A percentile compares a stretch with the other conserved stretches of the same genome.
Conservation (phyloP, 1,140 invertebrate genomes). For the Scaptomyza hsui region DNA sequence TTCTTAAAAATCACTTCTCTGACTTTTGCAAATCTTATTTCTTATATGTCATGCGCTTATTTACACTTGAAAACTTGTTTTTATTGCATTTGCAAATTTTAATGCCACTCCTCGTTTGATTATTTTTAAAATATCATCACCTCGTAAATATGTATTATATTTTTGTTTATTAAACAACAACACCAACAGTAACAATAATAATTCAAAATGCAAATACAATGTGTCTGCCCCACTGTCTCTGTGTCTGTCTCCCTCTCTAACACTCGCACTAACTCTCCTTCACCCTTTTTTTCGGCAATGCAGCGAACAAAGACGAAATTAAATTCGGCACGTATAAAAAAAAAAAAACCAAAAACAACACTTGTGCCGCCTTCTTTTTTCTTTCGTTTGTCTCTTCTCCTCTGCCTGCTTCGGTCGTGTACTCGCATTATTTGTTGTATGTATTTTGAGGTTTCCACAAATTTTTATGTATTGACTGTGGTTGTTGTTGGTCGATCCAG, state of each 20-base stretch:
- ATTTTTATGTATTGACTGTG: conserved; percentile 63
- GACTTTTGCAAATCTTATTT: background rate
- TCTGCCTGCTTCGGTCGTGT: background rate
- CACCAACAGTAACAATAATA: conserved; percentile 43
- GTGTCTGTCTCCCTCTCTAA: background rate
- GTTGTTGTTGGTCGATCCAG: conserved; percentile 50
- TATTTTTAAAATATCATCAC: conserved; percentile 43
- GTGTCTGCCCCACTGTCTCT: conserved; percentile 19
- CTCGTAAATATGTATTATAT: conserved; percentile 44
- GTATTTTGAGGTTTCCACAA: conserved; percentile 65
- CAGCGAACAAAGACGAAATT: conserved; percentile 48
- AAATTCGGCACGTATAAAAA: conserved; percentile 50
- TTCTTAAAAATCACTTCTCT: background rate
- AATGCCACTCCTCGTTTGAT: conserved; percentile 46
- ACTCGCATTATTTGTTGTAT: conserved; percentile 39
- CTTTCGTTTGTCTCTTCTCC: conserved; percentile 18
- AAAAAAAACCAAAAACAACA: conserved; percentile 42
- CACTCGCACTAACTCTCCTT: background rate
- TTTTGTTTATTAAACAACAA: conserved; percentile 47
- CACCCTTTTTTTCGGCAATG: conserved; percentile 12
- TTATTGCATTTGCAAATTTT: conserved; percentile 14
- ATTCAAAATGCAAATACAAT: conserved; percentile 40
- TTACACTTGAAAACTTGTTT: conserved; percentile 52
- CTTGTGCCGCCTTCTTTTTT: conserved; percentile 59
- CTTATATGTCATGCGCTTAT: conserved; percentile 12